phyloP scores from a whole-genome alignment of 2,888 invertebrate genomes.

The Meghimatium bilineatum region DNA sequence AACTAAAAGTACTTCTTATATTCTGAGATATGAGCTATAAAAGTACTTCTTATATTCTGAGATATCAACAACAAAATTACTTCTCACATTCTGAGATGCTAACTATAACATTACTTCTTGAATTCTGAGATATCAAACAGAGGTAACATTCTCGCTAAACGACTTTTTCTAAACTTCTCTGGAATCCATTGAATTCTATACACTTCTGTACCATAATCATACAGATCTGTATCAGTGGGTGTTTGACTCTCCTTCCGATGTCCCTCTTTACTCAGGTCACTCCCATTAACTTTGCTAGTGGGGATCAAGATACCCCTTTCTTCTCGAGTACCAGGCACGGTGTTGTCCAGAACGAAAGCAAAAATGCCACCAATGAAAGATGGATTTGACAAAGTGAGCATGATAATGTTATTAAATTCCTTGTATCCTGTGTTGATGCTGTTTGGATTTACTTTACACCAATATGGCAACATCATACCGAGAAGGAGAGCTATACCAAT shows the following conservation, averaged over 20 bases:
- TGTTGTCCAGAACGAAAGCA: constrained; percentile 76
- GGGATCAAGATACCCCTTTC: constrained; percentile 50
- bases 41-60: too few species aligned
- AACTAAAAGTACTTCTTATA: too few species aligned
- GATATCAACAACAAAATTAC: too few species aligned
- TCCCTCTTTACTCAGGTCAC: too few species aligned
- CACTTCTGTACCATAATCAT: constrained; percentile 43
- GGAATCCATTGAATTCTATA: constrained; percentile 49
- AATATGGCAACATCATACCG: constrained; percentile 81
- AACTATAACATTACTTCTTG: too few species aligned
- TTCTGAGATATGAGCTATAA: too few species aligned
- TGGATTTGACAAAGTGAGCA: constrained; percentile 62
- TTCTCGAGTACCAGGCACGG: constrained; percentile 54
- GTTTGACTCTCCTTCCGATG: too few species aligned
- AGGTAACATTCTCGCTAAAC: constrained; percentile 35
- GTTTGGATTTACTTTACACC: constrained; percentile 56
- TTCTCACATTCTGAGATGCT: too few species aligned
- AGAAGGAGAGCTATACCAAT: constrained; percentile 91
- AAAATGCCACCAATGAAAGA: constrained; percentile 74
- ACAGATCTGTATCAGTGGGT: background rate
- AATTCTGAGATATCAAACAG: constrained; percentile 28
- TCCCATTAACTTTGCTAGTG: too few species aligned
- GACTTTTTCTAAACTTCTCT: constrained; percentile 19
- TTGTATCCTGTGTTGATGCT: constrained; percentile 61
- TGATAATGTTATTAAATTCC: constrained; percentile 58